These are phyloP conservation scores for Alviniconcha marisindica DNA, from an alignment of 1,140 invertebrate species.

Conservation along the genomic window DNA sequence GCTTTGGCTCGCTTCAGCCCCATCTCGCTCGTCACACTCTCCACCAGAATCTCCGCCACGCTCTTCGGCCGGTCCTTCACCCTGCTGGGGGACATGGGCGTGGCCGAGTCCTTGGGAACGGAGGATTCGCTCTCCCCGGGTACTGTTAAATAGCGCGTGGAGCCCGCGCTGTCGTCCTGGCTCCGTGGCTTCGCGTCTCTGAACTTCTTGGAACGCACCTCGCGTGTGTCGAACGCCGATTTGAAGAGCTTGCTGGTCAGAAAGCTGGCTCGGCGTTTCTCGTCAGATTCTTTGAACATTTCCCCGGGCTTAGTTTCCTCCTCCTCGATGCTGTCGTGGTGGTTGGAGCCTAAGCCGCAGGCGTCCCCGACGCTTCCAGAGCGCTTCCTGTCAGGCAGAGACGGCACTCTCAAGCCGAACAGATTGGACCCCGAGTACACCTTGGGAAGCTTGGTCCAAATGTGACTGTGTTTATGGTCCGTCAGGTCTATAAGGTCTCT, in stretches of 20 bases:
- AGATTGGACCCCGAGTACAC: constrained; percentile 70
- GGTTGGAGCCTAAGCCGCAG: constrained; percentile 31
- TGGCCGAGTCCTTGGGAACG: constrained; percentile 41
- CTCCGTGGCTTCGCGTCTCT: constrained; percentile 43
- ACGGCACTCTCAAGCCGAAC: constrained; percentile 66
- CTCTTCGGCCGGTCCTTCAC: constrained; percentile 7
- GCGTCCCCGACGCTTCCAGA: constrained; percentile 70
- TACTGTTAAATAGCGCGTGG: constrained; percentile 47
- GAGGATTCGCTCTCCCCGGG: constrained; percentile 25
- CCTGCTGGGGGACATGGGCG: constrained; percentile 35
- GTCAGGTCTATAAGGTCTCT: constrained; percentile 49
- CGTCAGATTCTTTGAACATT: background rate
- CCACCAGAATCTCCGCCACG: constrained; percentile 32
- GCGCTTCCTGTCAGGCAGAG: constrained; percentile 64
- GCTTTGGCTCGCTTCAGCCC: background rate
- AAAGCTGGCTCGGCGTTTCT: constrained; percentile 56
- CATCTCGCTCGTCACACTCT: constrained; percentile 27
- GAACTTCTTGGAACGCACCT: constrained; percentile 39
- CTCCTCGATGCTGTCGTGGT: constrained; percentile 45
- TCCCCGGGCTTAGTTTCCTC: constrained; percentile 34
- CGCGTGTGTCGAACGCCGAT: constrained; percentile 51
- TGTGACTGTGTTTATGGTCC: constrained; percentile 55
- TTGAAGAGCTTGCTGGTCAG: constrained; percentile 53
- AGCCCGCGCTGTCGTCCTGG: constrained; percentile 45
- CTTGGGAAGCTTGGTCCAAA: constrained; percentile 63